Conservation (phyloP, 64 coral and sea anemone genomes). For the Porites australiensis region DNA sequence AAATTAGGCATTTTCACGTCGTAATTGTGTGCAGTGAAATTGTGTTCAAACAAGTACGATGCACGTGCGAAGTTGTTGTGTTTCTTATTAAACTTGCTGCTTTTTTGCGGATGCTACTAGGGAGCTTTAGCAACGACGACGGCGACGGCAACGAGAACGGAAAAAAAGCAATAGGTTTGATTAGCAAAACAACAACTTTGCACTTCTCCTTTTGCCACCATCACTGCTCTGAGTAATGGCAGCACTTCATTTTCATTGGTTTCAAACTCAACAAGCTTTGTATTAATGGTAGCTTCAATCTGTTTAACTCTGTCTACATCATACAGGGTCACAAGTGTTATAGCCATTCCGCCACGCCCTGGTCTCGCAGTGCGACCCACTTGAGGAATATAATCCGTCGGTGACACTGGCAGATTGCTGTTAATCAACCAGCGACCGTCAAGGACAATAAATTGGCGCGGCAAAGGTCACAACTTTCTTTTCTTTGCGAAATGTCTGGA, state of each 20-base stretch:
- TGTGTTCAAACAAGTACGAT: too few species aligned
- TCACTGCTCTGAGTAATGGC: slow-evolving; percentile 77
- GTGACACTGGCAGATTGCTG: slow-evolving; percentile 87
- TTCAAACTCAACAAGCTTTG: slow-evolving; percentile 81
- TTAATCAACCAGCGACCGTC: slow-evolving; percentile 53
- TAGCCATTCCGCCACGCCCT: slow-evolving; percentile 85
- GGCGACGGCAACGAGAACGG: too few species aligned
- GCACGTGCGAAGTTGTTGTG: too few species aligned
- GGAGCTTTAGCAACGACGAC: too few species aligned
- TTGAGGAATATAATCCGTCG: slow-evolving; percentile 95
- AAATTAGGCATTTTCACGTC: too few species aligned
- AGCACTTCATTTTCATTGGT: slow-evolving; percentile 90
- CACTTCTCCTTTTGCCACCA: slow-evolving; percentile 84
- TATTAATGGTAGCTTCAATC: slow-evolving; percentile 83
- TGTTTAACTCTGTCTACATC: slow-evolving; percentile 83
- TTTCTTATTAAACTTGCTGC: too few species aligned
- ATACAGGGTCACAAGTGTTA: slow-evolving; percentile 94
- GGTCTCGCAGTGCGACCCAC: slow-evolving; percentile 94
- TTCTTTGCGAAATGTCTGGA: too few species aligned
- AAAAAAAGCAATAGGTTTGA: too few species aligned
- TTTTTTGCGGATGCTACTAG: too few species aligned
- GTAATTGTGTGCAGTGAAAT: too few species aligned
- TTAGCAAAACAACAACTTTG: slow-evolving; percentile 35
- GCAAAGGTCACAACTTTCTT: too few species aligned
- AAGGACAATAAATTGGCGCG: too few species aligned